These are phyloP conservation scores for Coregonus suidteri DNA, from an alignment of 2,797 vertebrate species.

Conservation along the genomic window DNA sequence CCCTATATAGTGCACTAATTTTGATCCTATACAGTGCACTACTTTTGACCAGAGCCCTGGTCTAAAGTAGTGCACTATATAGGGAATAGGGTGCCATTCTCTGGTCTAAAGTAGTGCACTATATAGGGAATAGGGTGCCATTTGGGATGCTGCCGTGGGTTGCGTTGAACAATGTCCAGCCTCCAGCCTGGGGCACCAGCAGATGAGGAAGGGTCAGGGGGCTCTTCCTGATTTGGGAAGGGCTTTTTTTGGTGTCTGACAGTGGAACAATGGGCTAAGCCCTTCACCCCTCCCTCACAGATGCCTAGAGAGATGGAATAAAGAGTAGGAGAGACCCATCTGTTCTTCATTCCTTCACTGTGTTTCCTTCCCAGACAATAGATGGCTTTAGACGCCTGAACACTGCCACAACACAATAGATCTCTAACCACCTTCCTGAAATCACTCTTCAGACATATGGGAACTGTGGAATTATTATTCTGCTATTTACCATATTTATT, in stretches of 20 bases:
- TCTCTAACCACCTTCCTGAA: neutral
- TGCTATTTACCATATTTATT: neutral
- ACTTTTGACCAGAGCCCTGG: too few species aligned
- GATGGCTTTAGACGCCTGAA: neutral
- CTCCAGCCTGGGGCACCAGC: conserved; percentile 4
- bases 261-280: conserved; percentile 22
- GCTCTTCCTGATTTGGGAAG: too few species aligned
- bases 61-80: too few species aligned
- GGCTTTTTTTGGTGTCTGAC: conserved; percentile 4
- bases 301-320: conserved; percentile 13
- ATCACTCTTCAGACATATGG: neutral
- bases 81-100: too few species aligned
- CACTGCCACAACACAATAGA: neutral
- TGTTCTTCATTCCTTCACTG: conserved; percentile 15
- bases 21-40: too few species aligned
- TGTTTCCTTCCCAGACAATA: conserved; percentile 15
- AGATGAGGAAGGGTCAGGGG: conserved; percentile 21
- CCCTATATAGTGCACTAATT: too few species aligned
- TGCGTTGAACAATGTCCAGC: conserved; percentile 6
- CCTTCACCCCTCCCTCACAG: neutral
- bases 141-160: conserved; percentile 2
- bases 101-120: too few species aligned
- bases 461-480: neutral
- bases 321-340: conserved; percentile 23
- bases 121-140: too few species aligned